These are phyloP conservation scores for Coilia nasus DNA, from an alignment of 2,797 vertebrate species.

Conservation along the genomic window DNA sequence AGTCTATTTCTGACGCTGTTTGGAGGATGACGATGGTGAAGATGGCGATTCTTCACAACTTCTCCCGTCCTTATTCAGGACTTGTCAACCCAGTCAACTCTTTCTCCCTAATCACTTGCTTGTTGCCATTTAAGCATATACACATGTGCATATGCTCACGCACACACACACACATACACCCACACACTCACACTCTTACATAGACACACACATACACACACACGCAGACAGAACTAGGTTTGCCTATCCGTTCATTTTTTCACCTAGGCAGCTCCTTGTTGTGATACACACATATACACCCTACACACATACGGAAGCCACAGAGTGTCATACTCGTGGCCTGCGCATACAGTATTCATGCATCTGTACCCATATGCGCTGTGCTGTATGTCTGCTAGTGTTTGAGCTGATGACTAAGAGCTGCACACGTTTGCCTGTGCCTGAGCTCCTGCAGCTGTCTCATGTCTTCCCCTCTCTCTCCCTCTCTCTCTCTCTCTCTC, in stretches of 20 bases:
- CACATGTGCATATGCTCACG: background rate
- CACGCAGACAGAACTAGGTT: background rate
- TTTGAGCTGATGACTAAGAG: slow-evolving; percentile 9
- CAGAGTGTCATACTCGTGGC: background rate
- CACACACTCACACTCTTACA: background rate
- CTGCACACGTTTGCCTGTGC: background rate
- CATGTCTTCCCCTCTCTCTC: background rate
- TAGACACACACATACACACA: background rate
- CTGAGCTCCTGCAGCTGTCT: background rate
- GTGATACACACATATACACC: no score
- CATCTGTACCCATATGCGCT: background rate
- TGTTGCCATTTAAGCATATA: background rate
- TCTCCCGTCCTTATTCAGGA: background rate
- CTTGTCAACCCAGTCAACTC: background rate
- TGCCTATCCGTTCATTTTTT: background rate
- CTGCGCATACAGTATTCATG: background rate
- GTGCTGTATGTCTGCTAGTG: background rate
- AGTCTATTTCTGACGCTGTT: slow-evolving; percentile 18
- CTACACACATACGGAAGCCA: no score
- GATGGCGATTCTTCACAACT: slow-evolving; percentile 14
- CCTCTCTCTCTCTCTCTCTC: slow-evolving; percentile 14
- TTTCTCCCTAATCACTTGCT: background rate
- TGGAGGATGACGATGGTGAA: slow-evolving; percentile 28
- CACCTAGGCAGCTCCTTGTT: no score
- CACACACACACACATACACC: no score